Evolutionary conservation across 1,140 invertebrate species (phyloP), one percentile per base, ranked within the genome.

Genomic region (Trichogramma pretiosum): DNA sequence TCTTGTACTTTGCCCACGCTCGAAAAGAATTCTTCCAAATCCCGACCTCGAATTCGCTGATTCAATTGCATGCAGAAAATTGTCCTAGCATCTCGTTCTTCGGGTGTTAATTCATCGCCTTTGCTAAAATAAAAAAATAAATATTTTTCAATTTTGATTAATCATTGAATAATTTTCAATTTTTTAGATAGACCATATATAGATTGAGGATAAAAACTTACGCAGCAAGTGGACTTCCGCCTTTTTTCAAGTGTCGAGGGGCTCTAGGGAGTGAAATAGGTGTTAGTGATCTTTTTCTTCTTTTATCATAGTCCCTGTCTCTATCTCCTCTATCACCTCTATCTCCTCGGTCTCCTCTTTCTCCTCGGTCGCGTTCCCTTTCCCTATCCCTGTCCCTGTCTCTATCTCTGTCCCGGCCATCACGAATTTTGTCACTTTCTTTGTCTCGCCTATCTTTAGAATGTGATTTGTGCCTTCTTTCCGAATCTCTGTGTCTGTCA

Each of bases 1-100:
- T 99, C 97, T 58, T 93, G 81, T 17, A 98, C 95, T 79, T 97
- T 97, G 30, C 97, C 97, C 47, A 99, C 95, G 46, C 92, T 89
- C 3, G 92, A 96, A 65, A 99, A 99, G 68, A 99, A 99, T 70
- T 99, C 95, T 75, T 99, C 96, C 26, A 99, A 73, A 70, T 99
- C 96, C 48, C 94, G 81, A 9, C 90, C 89, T 48, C 95, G 79
- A 56, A 98, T 93, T 55, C 92, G 77, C 60, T 96, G 89, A 48
- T 93, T 93, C 24, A 97, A 67, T 67, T 97, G 93, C 85, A 98
- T 93, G 68, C 93, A 97, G 69, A 99, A 99, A 9, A 99, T 91
- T 18, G 97, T 99, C 11, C 97, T 77, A 1, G 93, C 85, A 80
- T 99, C 97, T 48, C 95, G 76, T 72, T 99, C 97, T 73, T 99